phyloP scores from a whole-genome alignment of 2,888 invertebrate species.

The Azorinus chamasolen region DNA sequence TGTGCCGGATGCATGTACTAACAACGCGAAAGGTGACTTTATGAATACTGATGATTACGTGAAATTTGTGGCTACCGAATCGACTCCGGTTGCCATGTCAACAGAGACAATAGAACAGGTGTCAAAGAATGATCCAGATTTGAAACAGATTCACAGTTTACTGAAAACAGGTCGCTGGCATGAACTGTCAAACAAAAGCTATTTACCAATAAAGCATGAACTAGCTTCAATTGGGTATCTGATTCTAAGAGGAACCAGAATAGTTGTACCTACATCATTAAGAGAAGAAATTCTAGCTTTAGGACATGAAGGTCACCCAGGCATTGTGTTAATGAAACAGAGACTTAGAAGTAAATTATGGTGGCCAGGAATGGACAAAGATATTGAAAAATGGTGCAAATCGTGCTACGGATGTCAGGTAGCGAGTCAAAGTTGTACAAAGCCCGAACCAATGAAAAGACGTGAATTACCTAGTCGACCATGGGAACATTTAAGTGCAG shows the following conservation, averaged over 20 bases:
- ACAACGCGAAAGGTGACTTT: too few relatives aligned
- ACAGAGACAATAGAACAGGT: conserved; percentile 13
- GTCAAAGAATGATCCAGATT: conserved; percentile 25
- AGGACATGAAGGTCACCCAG: conserved; percentile 67
- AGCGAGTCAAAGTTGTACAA: too few relatives aligned
- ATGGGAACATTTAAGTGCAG: too few relatives aligned
- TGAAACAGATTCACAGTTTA: neutral
- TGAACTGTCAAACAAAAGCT: conserved; percentile 7
- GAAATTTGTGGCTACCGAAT: too few relatives aligned
- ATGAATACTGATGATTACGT: too few relatives aligned
- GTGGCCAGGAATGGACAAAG: conserved; percentile 61
- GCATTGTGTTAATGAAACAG: conserved; percentile 35
- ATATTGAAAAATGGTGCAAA: conserved; percentile 47
- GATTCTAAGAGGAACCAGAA: conserved; percentile 45
- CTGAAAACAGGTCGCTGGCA: conserved; percentile 20
- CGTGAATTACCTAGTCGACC: too few relatives aligned
- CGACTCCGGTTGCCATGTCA: conserved; percentile 12
- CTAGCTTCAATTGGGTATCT: too few relatives aligned
- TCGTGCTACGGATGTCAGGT: too few relatives aligned
- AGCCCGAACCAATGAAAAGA: conserved; percentile 16
- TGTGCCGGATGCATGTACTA: too few relatives aligned
- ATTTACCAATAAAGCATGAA: conserved; percentile 14
- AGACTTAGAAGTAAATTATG: conserved; percentile 61
- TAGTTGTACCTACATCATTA: conserved; percentile 51
- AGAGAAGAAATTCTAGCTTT: conserved; percentile 37